Base-by-base conservation (phyloP, 2,888 invertebrate genomes). In the Homarus gammarus region DNA sequence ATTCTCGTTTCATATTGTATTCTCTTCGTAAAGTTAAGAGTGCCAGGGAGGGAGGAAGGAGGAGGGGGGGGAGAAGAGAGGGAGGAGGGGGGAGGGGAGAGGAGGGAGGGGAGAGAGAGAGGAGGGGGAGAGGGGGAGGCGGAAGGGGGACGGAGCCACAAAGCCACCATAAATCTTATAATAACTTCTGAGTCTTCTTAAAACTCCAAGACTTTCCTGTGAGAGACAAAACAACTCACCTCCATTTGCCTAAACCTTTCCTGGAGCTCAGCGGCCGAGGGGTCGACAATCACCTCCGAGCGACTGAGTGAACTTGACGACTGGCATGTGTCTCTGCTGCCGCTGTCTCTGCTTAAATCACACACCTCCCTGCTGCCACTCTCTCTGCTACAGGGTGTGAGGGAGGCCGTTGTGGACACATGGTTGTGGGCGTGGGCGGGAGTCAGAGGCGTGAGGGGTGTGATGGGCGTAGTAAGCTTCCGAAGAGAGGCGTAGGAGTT, bases 401-500 rank as follows among this genome's bases (percentile, higher is more conserved):
- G 87, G 31, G 84, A 81, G 38, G 78, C 75, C 49, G 87, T 79
- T 27, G 90, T 83, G 51, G 86, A 84, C 3, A 72, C 83, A 31
- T 86, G 90, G 56, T 61, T 72, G 73, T 82, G 86, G 81, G 89
- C 51, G 61, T 89, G 89, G 73, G 75, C 81, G 40, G 90, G 90
- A 27, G 82, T 90, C 44, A 89, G 81, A 82, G 90, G 90, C 38
- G 87, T 87, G 12, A 73, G 56, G 61, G 87, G 87, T 15, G 81
- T 82, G 56, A 87, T 61, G 78, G 88, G 77, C 8, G 87, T 75
- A 38, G 87, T 82, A 51, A 88, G 75, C 88, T 91, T 90, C 77
- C 87, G 75, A 64, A 91, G 86, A 22, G 91, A 91, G 85, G 91
- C 90, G 84, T 91, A 91, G 49, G 90, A 91, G 86, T 91, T 91